Base-by-base conservation (phyloP, 2,888 invertebrate species). In the Drosophila flavopinicola region DNA sequence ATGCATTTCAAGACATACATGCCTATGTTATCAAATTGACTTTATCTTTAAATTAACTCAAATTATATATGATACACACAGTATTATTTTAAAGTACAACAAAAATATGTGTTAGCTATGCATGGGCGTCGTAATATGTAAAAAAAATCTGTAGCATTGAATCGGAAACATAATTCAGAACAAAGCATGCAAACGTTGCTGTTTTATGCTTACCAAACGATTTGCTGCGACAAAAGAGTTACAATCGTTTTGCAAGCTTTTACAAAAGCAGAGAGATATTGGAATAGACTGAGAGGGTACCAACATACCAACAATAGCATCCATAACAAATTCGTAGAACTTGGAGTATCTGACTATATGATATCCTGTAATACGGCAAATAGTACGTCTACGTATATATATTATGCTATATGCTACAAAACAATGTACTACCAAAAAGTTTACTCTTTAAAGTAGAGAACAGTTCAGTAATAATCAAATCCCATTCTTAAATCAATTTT, bases 221-320 rank as follows among this genome's bases (percentile, higher is more conserved):
- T 52, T 66, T 47, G 17, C 58, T 9, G 3, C 25, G 27, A 38
- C 47, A 65, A 66, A 58, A 47, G 27, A 35, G 35, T 45, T 25
- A 30, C 42, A 54, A 65, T 13, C 17, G 15, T 29, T 61, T 38
- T 15, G 27, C 42, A 38, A 38, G 17, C 23, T 15, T 7, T 42
- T 11, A 6, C 38, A 23, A 15, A 30, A 32, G 15, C 6, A 23
- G 6, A 32, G 9, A 1, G 10, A n/a, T 6, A 13, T 0, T 0
- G n/a, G 1, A 10, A 5, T n/a, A 38, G n/a, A 13, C 11, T 17
- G 4, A 3, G 24, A 25, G 25, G 3, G 9, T 0, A n/a, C 2
- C 4, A 29, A 7, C 11, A 23, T 29, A n/a, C 5, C 6, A 29
- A 27, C 37, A 35, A 27, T 37, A 1, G 27, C n/a, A 10, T 1